These are phyloP conservation scores for Neomonachus schauinslandi DNA, from an alignment of 2,113 vertebrate genomes.

Conservation along the genomic window DNA sequence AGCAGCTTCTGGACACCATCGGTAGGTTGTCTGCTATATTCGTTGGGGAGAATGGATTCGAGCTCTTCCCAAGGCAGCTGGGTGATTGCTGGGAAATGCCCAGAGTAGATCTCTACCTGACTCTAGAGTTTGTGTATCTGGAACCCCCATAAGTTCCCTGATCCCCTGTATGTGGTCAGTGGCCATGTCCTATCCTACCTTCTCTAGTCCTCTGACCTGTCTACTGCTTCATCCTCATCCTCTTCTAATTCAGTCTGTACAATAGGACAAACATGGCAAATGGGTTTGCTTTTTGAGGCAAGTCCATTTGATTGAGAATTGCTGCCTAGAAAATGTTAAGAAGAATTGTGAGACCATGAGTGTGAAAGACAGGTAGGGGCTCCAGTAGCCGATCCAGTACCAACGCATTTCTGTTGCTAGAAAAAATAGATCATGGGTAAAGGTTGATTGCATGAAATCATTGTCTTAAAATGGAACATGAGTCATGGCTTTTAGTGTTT, in stretches of 20 bases:
- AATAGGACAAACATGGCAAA: not conserved
- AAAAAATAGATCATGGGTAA: not conserved
- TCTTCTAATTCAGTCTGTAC: not conserved
- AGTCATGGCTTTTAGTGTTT: not conserved
- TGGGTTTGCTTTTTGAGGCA: not conserved
- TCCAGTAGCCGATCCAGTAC: accelerated
- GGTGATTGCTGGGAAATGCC: not conserved
- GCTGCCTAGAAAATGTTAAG: not conserved
- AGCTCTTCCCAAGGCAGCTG: not conserved
- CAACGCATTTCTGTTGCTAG: not conserved
- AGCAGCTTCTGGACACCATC: not conserved
- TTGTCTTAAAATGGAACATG: not conserved
- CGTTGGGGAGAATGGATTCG: not conserved
- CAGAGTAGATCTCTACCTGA: not conserved
- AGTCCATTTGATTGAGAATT: not conserved
- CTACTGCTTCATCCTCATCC: accelerated
- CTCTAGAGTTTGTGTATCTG: not conserved
- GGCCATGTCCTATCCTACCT: not conserved
- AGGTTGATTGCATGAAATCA: not conserved
- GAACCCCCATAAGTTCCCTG: not conserved
- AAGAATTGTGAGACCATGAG: not conserved
- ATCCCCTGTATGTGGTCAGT: not conserved
- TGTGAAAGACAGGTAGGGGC: not conserved
- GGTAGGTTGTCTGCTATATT: not conserved
- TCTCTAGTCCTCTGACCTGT: not conserved